Evolutionary conservation across 2,888 invertebrate genomes (phyloP).

Genomic region (Melanostoma mellinum): DNA sequence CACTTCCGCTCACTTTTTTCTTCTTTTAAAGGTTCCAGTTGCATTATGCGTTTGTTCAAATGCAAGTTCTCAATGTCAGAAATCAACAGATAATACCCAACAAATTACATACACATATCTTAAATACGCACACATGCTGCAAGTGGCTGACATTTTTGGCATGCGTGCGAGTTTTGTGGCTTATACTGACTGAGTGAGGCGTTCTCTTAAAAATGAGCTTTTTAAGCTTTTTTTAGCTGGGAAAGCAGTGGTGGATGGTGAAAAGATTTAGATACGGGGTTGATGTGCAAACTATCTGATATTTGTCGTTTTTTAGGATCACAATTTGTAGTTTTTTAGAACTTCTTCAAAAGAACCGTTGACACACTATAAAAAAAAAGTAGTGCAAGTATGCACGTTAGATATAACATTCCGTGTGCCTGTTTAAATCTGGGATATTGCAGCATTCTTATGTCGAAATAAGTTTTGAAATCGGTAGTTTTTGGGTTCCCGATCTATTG

Average conservation of each 20-base stretch:
- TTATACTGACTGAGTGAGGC: constrained; percentile 4
- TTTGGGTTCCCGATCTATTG: no score
- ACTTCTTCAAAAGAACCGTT: no score
- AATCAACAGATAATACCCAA: constrained; percentile 65
- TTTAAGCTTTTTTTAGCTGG: constrained; percentile 23
- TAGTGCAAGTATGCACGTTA: no score
- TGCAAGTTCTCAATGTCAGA: constrained; percentile 51
- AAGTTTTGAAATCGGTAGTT: no score
- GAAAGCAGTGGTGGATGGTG: constrained; percentile 28
- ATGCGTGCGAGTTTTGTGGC: constrained; percentile 40
- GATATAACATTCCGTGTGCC: no score
- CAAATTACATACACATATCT: constrained; percentile 42
- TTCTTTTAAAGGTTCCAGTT: constrained; percentile 1
- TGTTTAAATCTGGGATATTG: no score
- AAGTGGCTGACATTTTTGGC: constrained; percentile 30
- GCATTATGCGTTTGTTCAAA: constrained; percentile 14
- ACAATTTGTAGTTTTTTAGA: neutral
- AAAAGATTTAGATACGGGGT: constrained; percentile 7
- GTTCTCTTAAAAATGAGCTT: constrained; percentile 26
- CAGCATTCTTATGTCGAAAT: no score
- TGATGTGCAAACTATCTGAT: constrained; percentile 33
- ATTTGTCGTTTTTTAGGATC: constrained; percentile 1
- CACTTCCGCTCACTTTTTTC: neutral
- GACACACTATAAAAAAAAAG: no score
- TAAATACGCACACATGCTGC: constrained; percentile 45